Conservation (phyloP, 1,140 invertebrate genomes). For the Sycophaga agraensis region DNA sequence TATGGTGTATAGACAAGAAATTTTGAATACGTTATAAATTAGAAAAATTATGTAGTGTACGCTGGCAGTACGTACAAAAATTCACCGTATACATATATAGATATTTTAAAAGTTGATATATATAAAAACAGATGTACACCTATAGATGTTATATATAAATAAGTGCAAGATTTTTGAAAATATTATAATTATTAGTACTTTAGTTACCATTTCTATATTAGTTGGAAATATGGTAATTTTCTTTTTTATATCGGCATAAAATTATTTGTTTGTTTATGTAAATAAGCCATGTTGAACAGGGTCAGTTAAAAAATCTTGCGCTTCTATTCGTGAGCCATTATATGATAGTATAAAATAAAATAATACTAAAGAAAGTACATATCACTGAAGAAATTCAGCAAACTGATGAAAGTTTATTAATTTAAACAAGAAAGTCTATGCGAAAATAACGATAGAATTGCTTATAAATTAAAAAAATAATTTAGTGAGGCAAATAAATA, state of each 20-base stretch:
- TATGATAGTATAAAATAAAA: background rate
- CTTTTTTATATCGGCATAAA: background rate
- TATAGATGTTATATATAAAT: background rate
- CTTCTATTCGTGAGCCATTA: background rate
- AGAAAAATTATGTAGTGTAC: conserved; percentile 11
- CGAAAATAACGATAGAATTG: conserved; percentile 14
- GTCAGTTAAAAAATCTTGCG: conserved; percentile 11
- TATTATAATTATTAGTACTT: background rate
- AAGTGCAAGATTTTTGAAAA: conserved; percentile 11
- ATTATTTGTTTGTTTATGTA: background rate
- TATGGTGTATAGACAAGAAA: conserved; percentile 11
- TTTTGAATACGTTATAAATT: conserved; percentile 7
- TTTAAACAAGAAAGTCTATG: background rate
- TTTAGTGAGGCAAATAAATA: conserved; percentile 9
- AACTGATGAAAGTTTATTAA: conserved; percentile 2
- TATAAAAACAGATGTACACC: background rate
- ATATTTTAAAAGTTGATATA: conserved; percentile 10
- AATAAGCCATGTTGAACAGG: background rate
- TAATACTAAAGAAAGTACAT: conserved; percentile 2
- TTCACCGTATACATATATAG: conserved; percentile 1
- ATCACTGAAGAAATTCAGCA: background rate
- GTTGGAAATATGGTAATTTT: background rate
- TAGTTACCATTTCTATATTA: background rate
- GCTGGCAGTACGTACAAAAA: conserved; percentile 19
- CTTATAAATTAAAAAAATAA: conserved; percentile 5